phyloP scores from a whole-genome alignment of 2,888 invertebrate genomes.

The Vanessa cardui region DNA sequence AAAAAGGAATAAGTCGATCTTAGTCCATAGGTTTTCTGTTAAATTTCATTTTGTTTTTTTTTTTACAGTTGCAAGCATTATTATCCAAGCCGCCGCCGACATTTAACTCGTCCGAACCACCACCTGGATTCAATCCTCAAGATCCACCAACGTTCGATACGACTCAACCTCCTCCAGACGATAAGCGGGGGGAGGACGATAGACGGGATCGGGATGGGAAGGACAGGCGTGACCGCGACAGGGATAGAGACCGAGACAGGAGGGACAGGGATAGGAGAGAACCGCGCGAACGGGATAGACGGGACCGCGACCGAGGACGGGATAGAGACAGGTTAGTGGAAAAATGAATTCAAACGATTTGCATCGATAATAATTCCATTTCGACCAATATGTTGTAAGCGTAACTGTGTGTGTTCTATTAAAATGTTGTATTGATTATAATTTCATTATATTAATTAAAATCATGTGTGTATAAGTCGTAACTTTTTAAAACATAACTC shows the following conservation, averaged over 20 bases:
- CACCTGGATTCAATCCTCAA: slow-evolving; percentile 63
- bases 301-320: slow-evolving; percentile 31
- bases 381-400: no score
- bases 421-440: no score
- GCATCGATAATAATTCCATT: no score
- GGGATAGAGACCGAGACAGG: slow-evolving; percentile 47
- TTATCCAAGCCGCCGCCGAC: slow-evolving; percentile 75
- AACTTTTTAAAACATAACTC: no score
- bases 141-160: slow-evolving; percentile 59
- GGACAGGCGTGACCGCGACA: slow-evolving; percentile 56
- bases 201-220: slow-evolving; percentile 55
- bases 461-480: no score
- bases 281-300: slow-evolving; percentile 24
- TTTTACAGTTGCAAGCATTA: slow-evolving; percentile 65
- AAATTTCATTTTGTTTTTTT: not conserved
- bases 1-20: no score
- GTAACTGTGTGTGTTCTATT: no score
- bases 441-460: no score
- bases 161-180: slow-evolving; percentile 54
- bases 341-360: not conserved
- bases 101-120: slow-evolving; percentile 76
- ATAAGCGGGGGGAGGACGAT: slow-evolving; percentile 57
- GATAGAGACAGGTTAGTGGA: slow-evolving; percentile 42
- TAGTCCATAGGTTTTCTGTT: no score
- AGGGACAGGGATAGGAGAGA: slow-evolving; percentile 30